These are phyloP conservation scores for Stylophora pistillata DNA, from an alignment of 64 coral and sea anemone species.

Conservation along the genomic window DNA sequence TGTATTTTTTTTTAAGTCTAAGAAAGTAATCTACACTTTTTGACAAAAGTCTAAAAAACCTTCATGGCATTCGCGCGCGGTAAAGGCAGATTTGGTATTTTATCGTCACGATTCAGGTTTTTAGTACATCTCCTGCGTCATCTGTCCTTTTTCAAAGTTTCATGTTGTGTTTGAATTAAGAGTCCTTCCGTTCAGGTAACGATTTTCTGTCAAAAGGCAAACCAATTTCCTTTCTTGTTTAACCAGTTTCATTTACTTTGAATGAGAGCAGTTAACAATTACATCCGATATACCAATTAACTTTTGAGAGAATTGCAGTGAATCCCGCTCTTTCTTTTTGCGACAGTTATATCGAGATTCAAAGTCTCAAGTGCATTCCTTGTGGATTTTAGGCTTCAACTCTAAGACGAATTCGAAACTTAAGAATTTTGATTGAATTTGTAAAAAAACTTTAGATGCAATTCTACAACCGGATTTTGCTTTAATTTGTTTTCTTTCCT, in stretches of 20 bases:
- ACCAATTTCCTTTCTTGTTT: slow-evolving; percentile 27
- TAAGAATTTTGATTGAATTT: neutral
- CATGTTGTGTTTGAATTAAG: neutral
- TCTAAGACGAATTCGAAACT: neutral
- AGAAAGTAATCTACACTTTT: neutral
- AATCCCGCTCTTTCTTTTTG: neutral
- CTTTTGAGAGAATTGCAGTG: neutral
- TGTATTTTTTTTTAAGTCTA: too few species aligned
- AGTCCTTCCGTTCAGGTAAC: neutral
- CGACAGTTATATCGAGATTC: neutral
- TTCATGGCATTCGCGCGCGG: neutral
- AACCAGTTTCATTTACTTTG: neutral
- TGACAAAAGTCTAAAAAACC: neutral
- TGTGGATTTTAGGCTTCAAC: neutral
- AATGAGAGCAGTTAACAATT: neutral
- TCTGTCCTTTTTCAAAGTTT: neutral
- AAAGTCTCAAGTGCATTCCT: neutral
- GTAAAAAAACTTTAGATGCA: neutral
- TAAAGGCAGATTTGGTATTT: neutral
- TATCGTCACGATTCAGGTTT: neutral
- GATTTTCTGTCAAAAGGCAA: slow-evolving; percentile 10
- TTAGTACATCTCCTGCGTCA: neutral
- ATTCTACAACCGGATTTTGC: neutral
- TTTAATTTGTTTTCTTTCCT: slow-evolving; percentile 2
- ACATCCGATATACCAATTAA: slow-evolving; percentile 36